Evolutionary conservation across 2,797 vertebrate species (phyloP), one percentile per base, ranked within the genome.

Genomic region (Molossus molossus): DNA sequence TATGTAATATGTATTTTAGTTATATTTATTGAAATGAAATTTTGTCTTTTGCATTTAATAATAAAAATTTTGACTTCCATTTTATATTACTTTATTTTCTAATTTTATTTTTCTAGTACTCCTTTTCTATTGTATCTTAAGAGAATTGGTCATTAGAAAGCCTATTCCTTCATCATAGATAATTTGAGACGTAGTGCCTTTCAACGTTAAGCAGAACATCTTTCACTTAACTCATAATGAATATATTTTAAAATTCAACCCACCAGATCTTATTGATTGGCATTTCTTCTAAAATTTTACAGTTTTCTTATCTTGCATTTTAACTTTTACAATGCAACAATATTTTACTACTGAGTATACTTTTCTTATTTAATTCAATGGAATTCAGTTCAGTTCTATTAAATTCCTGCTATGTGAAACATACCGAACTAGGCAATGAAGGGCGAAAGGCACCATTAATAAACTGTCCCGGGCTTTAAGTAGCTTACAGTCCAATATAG

Each of bases 251-350:
- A 18, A 83, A 67, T 87, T 67, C 1, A 90, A 7, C 27, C 29
- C 8, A 89, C 15, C 6, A 60, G 27, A 73, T 83, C 40, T 87
- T 53, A 33, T 33, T 60, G 17, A 10, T 81, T 14, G 29, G 3
- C 25, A n/a, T 27, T 90, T 1, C 17, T 83, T 95, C 40, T 87
- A 90, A 73, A 86, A 58, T 45, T 73, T 20, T 79, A n/a, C 88
- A 69, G 11, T 60, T 3, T 62, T 2, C 70, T 48, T 85, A 50
- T 17, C 2, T 62, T 58, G 20, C 0, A 64, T 62, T 76, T 86
- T 75, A 58, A 70, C 58, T 92, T 89, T 70, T 62, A 75, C 29
- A 81, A 13, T 58, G 11, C 9, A 94, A 25, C 11, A 86, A 21
- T 79, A 83, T 0, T 83, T 79, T 14, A 53, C 17, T 65, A 25